phyloP scores from a whole-genome alignment of 2,797 vertebrate species.

The Phoeniculus purpureus region DNA sequence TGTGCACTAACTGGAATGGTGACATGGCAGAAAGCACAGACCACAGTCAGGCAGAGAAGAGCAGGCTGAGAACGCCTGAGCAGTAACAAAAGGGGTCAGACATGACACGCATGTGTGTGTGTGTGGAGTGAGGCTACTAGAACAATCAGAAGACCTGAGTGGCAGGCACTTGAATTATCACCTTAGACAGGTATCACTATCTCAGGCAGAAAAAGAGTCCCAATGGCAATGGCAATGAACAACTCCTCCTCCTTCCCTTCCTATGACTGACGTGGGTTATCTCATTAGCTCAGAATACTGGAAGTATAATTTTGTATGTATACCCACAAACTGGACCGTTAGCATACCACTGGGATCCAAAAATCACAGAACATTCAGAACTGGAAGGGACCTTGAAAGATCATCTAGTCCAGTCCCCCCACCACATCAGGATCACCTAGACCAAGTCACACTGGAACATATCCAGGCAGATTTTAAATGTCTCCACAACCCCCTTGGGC shows the following conservation, averaged over 20 bases:
- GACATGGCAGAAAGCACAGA: rapidly evolving
- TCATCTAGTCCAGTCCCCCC: no score
- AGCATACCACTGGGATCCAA: background rate
- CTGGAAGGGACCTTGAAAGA: no score
- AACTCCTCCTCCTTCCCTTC: background rate
- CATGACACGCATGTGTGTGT: rapidly evolving
- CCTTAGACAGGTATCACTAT: background rate
- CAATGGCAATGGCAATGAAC: background rate
- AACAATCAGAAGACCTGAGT: background rate
- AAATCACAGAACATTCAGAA: background rate
- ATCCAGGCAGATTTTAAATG: no score
- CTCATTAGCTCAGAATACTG: background rate
- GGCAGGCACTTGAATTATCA: background rate
- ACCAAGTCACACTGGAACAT: no score
- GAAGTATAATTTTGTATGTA: background rate
- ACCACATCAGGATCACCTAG: no score
- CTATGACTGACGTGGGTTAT: background rate
- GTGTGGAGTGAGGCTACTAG: background rate
- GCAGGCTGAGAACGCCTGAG: rapidly evolving
- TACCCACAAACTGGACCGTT: background rate
- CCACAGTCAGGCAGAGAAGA: background rate
- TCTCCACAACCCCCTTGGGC: no score
- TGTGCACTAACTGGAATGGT: rapidly evolving
- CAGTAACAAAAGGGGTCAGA: rapidly evolving
- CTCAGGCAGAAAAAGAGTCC: background rate